Conservation (phyloP, 2,888 invertebrate species). For the Cataglyphis albicans region DNA sequence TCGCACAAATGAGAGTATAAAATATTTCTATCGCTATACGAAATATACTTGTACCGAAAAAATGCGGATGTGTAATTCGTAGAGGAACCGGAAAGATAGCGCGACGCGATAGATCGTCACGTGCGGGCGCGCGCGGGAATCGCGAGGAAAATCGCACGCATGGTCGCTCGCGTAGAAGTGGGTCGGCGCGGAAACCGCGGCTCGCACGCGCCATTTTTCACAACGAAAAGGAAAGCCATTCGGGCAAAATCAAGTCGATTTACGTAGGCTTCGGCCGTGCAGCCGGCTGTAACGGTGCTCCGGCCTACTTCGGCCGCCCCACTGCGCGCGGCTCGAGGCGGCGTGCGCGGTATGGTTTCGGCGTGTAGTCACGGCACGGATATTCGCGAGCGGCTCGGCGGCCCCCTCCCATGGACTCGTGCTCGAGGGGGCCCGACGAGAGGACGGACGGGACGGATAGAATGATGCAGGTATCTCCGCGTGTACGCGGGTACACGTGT, state of each 20-base stretch:
- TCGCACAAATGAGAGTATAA: background rate
- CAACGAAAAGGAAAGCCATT: slow-evolving; percentile 86
- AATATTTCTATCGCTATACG: background rate
- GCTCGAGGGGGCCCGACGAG: background rate
- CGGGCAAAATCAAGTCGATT: slow-evolving; percentile 80
- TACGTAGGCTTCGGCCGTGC: slow-evolving; percentile 78
- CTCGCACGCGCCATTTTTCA: slow-evolving; percentile 85
- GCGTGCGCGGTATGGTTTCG: slow-evolving; percentile 78
- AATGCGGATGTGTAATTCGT: background rate
- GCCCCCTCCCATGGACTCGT: background rate
- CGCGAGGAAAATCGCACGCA: slow-evolving; percentile 52
- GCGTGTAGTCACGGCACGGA: slow-evolving; percentile 69
- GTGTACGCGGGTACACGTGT: slow-evolving; percentile 3
- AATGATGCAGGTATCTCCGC: slow-evolving; percentile 12
- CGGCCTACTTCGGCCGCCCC: slow-evolving; percentile 83
- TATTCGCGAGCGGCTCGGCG: slow-evolving; percentile 42
- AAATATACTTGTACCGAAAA: background rate
- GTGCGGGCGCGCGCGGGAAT: slow-evolving; percentile 5
- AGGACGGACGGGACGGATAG: slow-evolving; percentile 1
- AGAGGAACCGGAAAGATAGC: background rate
- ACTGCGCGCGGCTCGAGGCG: slow-evolving; percentile 66
- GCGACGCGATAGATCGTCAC: background rate
- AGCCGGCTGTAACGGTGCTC: slow-evolving; percentile 85
- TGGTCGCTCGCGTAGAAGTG: slow-evolving; percentile 72
- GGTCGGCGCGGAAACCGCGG: slow-evolving; percentile 81